Base-by-base conservation (phyloP, 92 coral and sea anemone genomes). In the Palythoa grandiflora region DNA sequence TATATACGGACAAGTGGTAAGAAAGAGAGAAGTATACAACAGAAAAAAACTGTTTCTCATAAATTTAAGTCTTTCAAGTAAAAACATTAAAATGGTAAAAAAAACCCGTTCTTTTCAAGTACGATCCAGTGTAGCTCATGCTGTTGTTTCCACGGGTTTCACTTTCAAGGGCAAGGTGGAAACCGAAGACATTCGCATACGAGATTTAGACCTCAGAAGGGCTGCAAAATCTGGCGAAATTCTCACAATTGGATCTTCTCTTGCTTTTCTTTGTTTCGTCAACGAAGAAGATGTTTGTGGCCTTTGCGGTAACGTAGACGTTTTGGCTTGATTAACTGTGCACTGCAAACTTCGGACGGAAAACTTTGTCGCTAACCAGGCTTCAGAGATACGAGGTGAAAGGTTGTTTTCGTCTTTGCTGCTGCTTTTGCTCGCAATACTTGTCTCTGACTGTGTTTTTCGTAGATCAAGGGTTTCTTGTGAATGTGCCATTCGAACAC, bases 401-500 rank as follows among this genome's bases (percentile, higher is more conserved):
- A 91, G 89, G 7, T 61, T 71, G 71, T 88, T 91, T 35, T 75
- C 88, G 38, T 89, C 91, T 80, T 78, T 89, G 55, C 79, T 87
- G 61, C 92, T 91, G 21, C 85, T 74, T 35, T 50, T 81, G 73
- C 92, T 91, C 74, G 72, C 79, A 38, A 91, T 73, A 36, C 92
- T 91, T 75, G 94, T 88, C 65, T 91, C 94, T 50, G 94, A 91
- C 74, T 91, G 94, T 16, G 89, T 88, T 61, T 73, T 88, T 16
- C 93, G 94, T 70, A 88, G 44, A 20, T 36, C 87, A 54, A 72
- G 3, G 44, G 87, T 77, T 61, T 91, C 94, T 21, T 84, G 91
- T 48, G 98, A 93, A 8, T 84, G 75, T 6, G 94, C 88, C 36
- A 90, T 44, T 47, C 86, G 89, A 38, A 89, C 83, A 20, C 89